Base-by-base conservation (phyloP, 2,113 vertebrate species). In the Chamaea fasciata region DNA sequence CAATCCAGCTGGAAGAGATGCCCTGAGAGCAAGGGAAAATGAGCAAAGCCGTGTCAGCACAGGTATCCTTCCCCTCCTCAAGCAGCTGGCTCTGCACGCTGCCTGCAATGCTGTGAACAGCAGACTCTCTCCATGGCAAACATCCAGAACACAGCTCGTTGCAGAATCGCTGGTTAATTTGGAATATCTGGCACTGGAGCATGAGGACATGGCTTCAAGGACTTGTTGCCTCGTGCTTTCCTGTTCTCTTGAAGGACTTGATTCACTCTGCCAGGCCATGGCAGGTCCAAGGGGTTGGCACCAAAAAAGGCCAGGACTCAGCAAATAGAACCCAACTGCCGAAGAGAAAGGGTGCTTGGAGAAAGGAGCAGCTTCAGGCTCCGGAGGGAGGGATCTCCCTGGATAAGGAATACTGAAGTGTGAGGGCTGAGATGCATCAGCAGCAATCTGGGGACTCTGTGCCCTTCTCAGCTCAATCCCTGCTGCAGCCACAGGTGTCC, bases 1-100 rank as follows among this genome's bases (percentile, higher is more conserved):
- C 39, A 71, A 6, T 15, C 13, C 94, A 42, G 64, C 76, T 91
- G 87, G 91, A 74, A 81, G 76, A 96, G 64, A 67, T 78, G 87
- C 95, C 87, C 93, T 41, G 35, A 35, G 83, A 91, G 65, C 56
- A 71, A 70, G 39, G 42, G 71, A 53, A 74, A 65, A 80, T 13
- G 33, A 73, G 60, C 60, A 74, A 12, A 81, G 86, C 87, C 26
- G 1, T 81, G 89, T 89, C 50, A 67, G 69, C 37, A 70, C 87
- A 95, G 91, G 93, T 92, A 70, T 81, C 89, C 59, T 57, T 62
- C 71, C 23, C 42, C 50, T 68, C 37, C 63, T 22, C 2, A 1
- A 74, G 89, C 91, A 70, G 68, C 91, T 74, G 88, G 80, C 89
- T 70, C 89, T 62, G 35, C 44, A 22, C 2, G 0, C 86, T 52